Percentiles rank a stretch among this genome's conserved stretches.
Evolutionary conservation across 2,113 vertebrate species (phyloP).

Genomic region (Murina feae): DNA sequence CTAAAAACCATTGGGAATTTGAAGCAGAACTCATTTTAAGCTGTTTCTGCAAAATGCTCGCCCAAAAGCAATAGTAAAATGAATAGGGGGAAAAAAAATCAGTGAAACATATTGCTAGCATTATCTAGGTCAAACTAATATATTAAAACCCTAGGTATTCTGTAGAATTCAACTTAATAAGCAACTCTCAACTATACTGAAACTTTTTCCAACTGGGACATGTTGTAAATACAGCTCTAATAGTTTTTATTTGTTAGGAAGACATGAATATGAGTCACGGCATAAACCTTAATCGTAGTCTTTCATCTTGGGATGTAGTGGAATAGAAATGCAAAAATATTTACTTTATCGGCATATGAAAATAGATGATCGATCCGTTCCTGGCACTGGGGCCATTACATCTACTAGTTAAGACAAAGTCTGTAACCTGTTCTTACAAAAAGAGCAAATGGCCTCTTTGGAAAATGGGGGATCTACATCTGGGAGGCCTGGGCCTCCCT

Average conservation of each 20-base stretch:
- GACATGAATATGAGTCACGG: not conserved
- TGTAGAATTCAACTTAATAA: conserved; percentile 63
- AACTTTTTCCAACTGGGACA: conserved; percentile 54
- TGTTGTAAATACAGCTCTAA: conserved; percentile 54
- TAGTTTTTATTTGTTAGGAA: conserved; percentile 39
- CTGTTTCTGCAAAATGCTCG: conserved; percentile 34
- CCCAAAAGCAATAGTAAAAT: conserved; percentile 55
- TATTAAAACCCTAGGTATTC: conserved; percentile 60
- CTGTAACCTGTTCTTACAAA: not conserved
- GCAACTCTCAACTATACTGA: conserved; percentile 44
- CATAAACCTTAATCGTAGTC: conserved; percentile 22
- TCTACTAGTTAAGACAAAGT: conserved; percentile 46
- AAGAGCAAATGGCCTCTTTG: conserved; percentile 38
- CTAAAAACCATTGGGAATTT: conserved; percentile 15
- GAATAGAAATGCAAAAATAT: conserved; percentile 27
- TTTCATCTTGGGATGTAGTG: not conserved
- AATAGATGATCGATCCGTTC: conserved; percentile 21
- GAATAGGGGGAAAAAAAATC: conserved; percentile 58
- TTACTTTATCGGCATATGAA: conserved; percentile 35
- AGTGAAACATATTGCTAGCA: conserved; percentile 50
- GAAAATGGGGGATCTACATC: conserved; percentile 53
- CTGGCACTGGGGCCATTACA: conserved; percentile 39
- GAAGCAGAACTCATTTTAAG: conserved; percentile 48
- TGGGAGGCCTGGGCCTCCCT: conserved; percentile 33
- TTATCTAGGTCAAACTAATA: conserved; percentile 66